Evolutionary conservation across 1,140 invertebrate species (phyloP).

Genomic region (Bombus confusus): DNA sequence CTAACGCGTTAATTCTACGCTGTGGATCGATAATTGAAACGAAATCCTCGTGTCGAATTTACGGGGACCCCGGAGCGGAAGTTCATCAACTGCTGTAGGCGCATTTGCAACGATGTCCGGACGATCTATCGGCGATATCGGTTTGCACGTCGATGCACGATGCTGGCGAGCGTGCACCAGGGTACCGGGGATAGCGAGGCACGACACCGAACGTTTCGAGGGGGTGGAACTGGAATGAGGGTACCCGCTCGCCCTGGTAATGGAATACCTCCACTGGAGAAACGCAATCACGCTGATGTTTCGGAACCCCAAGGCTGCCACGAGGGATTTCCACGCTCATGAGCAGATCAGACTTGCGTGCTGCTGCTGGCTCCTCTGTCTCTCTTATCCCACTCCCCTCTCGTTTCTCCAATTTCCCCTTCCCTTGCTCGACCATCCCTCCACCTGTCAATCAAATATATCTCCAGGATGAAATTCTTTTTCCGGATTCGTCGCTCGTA

Average conservation of each 20-base stretch:
- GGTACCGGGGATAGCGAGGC: conserved; percentile 41
- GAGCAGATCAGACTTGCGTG: conserved; percentile 79
- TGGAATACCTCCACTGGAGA: conserved; percentile 80
- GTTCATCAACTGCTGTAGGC: conserved; percentile 21
- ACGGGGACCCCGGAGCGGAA: neutral
- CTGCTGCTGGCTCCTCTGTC: conserved; percentile 56
- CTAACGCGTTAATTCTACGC: neutral
- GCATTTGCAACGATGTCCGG: conserved; percentile 35
- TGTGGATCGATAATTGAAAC: neutral
- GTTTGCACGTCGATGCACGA: neutral
- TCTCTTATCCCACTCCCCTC: conserved; percentile 51
- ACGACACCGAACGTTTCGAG: conserved; percentile 49
- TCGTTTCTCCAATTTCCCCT: conserved; percentile 66
- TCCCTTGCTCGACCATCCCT: neutral
- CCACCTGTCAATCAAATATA: conserved; percentile 43
- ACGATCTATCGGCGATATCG: conserved; percentile 32
- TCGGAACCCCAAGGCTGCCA: conserved; percentile 79
- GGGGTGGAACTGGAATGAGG: conserved; percentile 68
- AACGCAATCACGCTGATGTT: conserved; percentile 83
- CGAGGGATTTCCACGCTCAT: conserved; percentile 81
- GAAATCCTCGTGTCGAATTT: neutral
- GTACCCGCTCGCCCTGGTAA: conserved; percentile 74
- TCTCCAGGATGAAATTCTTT: conserved; percentile 16
- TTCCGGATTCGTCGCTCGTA: neutral
- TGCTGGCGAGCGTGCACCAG: neutral